Percentiles rank a stretch among this genome's conserved stretches.
These are phyloP conservation scores for Neogale vison DNA, from an alignment of 2,113 vertebrate species.

Conservation along the genomic window DNA sequence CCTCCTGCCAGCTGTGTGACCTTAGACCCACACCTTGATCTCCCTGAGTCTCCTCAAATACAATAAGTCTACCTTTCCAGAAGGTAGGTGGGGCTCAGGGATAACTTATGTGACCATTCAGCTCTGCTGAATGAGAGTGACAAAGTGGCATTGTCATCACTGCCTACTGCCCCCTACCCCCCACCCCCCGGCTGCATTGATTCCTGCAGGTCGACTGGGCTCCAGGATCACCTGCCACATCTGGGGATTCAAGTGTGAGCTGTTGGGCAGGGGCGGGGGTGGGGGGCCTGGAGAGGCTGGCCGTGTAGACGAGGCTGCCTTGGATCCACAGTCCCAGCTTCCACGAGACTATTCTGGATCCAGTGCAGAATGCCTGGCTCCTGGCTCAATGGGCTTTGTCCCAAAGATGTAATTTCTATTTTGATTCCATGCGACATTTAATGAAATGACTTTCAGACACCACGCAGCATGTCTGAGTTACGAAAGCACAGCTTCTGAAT, in stretches of 20 bases:
- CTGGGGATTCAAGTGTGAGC: neutral
- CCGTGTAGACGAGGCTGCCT: too few relatives aligned
- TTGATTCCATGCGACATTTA: conserved; percentile 55
- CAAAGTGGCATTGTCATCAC: accelerated
- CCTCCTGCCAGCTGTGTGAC: neutral
- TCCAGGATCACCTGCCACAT: neutral
- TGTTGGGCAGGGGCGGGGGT: too few relatives aligned
- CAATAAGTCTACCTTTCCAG: too few relatives aligned
- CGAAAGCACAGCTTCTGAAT: conserved; percentile 14
- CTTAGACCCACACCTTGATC: neutral
- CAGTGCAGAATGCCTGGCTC: conserved; percentile 1
- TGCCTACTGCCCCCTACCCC: neutral
- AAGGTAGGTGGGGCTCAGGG: neutral
- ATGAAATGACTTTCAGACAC: conserved; percentile 62
- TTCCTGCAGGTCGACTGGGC: neutral
- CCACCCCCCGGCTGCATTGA: neutral
- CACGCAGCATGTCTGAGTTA: neutral
- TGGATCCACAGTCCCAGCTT: neutral
- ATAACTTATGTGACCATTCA: too few relatives aligned
- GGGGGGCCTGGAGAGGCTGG: neutral
- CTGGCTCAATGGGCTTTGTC: conserved; percentile 22
- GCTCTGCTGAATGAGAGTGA: neutral
- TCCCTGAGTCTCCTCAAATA: neutral
- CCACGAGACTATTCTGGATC: neutral
- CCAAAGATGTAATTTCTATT: conserved; percentile 60